Evolutionary conservation across 2,113 vertebrate species (phyloP).

Genomic region (Suncus etruscus): DNA sequence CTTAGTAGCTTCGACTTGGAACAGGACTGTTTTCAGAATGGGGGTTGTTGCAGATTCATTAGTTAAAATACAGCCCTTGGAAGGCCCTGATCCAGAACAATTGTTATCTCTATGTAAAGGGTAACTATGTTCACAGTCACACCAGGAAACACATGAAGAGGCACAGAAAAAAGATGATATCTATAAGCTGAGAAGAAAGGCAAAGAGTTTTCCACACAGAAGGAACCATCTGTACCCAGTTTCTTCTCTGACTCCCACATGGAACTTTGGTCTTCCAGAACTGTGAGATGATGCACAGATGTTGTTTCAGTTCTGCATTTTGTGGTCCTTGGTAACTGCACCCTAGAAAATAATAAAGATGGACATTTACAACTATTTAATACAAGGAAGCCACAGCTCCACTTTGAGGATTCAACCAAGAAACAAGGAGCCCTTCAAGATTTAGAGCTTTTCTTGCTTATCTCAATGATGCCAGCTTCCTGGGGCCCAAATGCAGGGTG

Average conservation of each 20-base stretch:
- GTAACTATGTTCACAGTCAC: background rate
- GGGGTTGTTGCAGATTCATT: background rate
- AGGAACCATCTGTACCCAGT: too few relatives aligned
- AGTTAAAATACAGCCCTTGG: background rate
- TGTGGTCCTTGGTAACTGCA: background rate
- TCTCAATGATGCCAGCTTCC: background rate
- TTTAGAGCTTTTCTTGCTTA: background rate
- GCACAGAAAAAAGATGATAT: background rate
- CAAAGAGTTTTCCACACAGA: background rate
- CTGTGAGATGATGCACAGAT: too few relatives aligned
- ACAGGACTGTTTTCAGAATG: background rate
- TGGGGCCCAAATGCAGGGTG: rapidly evolving
- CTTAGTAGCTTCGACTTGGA: background rate
- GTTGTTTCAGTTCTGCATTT: background rate
- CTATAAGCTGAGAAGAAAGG: background rate
- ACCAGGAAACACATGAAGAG: background rate
- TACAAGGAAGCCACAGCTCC: background rate
- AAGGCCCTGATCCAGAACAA: too few relatives aligned
- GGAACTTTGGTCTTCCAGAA: too few relatives aligned
- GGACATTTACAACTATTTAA: background rate
- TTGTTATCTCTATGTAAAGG: too few relatives aligned
- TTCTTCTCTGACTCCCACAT: too few relatives aligned
- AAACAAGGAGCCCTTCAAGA: background rate
- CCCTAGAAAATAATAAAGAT: background rate
- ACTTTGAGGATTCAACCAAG: background rate